Evolutionary conservation across 2,113 vertebrate genomes (phyloP).

Genomic region (Crotalus horridus): DNA sequence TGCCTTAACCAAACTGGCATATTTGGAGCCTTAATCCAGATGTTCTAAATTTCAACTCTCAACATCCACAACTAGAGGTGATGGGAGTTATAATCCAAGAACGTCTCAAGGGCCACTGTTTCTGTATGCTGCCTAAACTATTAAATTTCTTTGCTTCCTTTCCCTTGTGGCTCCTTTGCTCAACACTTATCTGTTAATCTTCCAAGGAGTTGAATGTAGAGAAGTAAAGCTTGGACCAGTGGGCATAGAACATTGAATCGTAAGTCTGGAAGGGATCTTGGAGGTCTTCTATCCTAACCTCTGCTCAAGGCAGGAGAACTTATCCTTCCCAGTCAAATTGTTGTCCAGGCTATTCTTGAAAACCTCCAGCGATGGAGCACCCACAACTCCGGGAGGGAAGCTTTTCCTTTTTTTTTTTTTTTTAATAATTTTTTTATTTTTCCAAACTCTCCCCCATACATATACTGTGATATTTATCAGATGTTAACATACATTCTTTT

Average conservation of each 20-base stretch:
- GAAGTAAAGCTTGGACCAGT: not conserved
- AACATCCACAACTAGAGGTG: not conserved
- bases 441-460: no score
- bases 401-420: no score
- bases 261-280: not conserved
- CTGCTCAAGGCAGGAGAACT: not conserved
- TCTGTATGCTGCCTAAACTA: not conserved
- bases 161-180: not conserved
- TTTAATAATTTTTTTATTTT: no score
- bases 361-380: not conserved
- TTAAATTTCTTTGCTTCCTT: not conserved
- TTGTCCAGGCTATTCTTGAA: not conserved
- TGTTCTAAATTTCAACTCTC: not conserved
- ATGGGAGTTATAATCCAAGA: not conserved
- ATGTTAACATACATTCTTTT: no score
- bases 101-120: not conserved
- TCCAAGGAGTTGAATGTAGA: not conserved
- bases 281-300: not conserved
- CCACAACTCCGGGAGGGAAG: not conserved
- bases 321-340: not conserved
- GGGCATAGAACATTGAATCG: not conserved
- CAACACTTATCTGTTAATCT: not conserved
- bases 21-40: not conserved
- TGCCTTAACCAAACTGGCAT: not conserved
- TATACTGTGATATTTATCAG: no score